Percentiles rank a stretch among this genome's conserved stretches.
Conservation (phyloP, 2,797 vertebrate species). For the Xerus rutilus region DNA sequence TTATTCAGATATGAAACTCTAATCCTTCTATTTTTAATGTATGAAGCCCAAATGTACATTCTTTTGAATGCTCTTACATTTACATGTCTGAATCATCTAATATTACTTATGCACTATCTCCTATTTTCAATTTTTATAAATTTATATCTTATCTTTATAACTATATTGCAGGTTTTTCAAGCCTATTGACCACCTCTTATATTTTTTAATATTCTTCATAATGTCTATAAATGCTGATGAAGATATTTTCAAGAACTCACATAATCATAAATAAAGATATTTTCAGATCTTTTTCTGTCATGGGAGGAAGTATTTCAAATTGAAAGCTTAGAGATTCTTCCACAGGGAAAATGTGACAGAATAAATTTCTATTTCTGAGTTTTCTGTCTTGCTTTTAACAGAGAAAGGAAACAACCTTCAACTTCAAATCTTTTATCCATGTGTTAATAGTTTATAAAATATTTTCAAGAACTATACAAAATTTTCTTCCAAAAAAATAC, state of each 20-base stretch:
- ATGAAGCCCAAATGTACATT: constrained; percentile 38
- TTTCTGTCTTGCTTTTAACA: constrained; percentile 35
- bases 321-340: not conserved
- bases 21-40: constrained; percentile 50
- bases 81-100: constrained; percentile 13
- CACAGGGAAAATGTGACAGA: constrained; percentile 27
- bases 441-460: constrained; percentile 10
- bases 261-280: constrained; percentile 34
- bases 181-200: not conserved
- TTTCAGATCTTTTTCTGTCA: not conserved
- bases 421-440: not conserved
- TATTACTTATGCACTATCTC: not conserved
- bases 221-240: not conserved
- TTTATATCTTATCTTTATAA: not conserved
- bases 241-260: constrained; percentile 1
- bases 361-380: constrained; percentile 14
- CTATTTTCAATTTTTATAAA: constrained; percentile 11
- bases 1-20: constrained; percentile 40
- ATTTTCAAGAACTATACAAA: constrained; percentile 32
- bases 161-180: not conserved
- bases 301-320: constrained; percentile 1
- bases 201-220: constrained; percentile 33
- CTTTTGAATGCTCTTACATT: constrained; percentile 23
- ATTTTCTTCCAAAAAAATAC: not conserved
- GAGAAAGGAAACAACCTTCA: not conserved